Conservation (phyloP, 1,140 invertebrate genomes). For the Drosophila parvula region DNA sequence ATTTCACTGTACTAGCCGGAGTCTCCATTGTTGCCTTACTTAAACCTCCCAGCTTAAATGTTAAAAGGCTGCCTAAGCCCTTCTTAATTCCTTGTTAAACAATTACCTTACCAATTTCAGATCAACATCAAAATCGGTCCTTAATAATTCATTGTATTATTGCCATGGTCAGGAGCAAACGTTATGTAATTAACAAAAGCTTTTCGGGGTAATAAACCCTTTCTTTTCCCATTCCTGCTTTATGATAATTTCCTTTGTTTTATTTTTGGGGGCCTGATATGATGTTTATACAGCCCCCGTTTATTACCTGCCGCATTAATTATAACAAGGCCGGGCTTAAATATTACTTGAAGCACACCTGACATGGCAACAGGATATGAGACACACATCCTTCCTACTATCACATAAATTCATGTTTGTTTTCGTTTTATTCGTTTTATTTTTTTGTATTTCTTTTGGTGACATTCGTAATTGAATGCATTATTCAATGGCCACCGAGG, state of each 20-base stretch:
- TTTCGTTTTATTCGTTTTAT: slow-evolving; percentile 22
- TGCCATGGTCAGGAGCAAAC: neutral
- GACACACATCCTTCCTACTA: neutral
- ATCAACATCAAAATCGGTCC: neutral
- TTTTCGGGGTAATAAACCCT: slow-evolving; percentile 3
- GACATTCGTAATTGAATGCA: slow-evolving; percentile 68
- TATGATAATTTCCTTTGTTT: neutral
- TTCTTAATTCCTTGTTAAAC: neutral
- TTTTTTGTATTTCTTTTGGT: slow-evolving; percentile 8
- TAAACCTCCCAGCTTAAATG: neutral
- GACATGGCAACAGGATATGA: neutral
- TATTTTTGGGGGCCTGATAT: slow-evolving; percentile 1
- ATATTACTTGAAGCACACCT: slow-evolving; percentile 1
- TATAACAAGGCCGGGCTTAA: slow-evolving; percentile 20
- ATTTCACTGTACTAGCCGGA: neutral
- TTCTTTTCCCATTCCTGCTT: neutral
- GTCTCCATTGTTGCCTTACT: neutral
- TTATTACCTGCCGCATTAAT: slow-evolving; percentile 19
- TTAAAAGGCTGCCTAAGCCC: neutral
- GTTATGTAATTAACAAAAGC: neutral
- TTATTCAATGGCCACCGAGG: slow-evolving; percentile 60
- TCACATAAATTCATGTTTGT: slow-evolving; percentile 14
- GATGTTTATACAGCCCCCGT: slow-evolving; percentile 1
- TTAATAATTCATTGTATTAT: neutral
- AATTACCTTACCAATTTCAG: neutral